These are phyloP conservation scores for Rhinichthys osculus DNA, from an alignment of 2,797 vertebrate species.

Conservation along the genomic window DNA sequence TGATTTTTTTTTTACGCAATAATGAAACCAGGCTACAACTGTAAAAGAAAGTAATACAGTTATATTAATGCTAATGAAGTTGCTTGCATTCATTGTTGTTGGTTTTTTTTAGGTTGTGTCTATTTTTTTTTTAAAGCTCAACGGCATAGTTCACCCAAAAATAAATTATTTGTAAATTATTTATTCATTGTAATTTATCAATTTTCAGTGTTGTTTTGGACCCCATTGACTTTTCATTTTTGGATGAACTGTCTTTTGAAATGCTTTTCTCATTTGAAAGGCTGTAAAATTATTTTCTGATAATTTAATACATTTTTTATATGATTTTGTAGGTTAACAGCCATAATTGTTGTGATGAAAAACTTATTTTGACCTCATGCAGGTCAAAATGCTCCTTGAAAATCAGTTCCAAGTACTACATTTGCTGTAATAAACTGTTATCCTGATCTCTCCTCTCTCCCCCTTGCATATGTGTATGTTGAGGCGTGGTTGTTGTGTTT, in stretches of 20 bases:
- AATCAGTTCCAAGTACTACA: not conserved
- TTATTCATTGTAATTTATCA: too few species aligned
- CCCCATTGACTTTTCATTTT: too few species aligned
- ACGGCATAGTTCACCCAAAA: not conserved
- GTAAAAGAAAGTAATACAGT: not conserved
- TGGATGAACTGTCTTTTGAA: not conserved
- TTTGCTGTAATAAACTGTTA: not conserved
- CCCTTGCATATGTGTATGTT: not conserved
- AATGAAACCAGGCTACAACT: not conserved
- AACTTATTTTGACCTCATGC: not conserved
- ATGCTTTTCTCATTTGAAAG: not conserved
- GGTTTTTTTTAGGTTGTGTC: not conserved
- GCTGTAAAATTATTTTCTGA: not conserved
- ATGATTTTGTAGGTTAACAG: not conserved
- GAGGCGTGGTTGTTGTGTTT: constrained; percentile 34
- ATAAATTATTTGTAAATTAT: too few species aligned
- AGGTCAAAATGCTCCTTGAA: not conserved
- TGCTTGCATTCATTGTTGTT: not conserved
- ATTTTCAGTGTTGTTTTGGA: too few species aligned
- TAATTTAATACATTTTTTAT: too few species aligned
- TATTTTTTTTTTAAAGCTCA: not conserved
- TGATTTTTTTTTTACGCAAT: not conserved
- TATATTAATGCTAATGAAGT: not conserved
- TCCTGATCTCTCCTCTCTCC: not conserved
- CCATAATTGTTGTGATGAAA: not conserved